These are phyloP conservation scores for Leucoma salicis DNA, from an alignment of 2,888 invertebrate genomes.

Conservation along the genomic window DNA sequence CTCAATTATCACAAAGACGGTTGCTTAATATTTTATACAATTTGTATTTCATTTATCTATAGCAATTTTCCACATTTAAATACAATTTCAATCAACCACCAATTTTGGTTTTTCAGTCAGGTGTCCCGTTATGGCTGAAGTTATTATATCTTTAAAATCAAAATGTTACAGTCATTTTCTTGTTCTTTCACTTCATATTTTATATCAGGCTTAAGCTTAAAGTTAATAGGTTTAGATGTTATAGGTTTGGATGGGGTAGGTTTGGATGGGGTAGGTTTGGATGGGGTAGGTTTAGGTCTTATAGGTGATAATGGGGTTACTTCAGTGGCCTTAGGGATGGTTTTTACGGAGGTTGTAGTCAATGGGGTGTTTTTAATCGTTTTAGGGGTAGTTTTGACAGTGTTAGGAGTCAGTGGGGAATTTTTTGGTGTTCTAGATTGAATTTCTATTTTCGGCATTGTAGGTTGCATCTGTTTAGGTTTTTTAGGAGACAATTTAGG, in stretches of 20 bases:
- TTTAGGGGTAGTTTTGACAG: not conserved
- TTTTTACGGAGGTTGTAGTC: not conserved
- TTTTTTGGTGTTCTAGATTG: not conserved
- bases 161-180: constrained; percentile 68
- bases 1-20: no score
- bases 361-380: not conserved
- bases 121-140: no score
- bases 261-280: not conserved
- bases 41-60: no score
- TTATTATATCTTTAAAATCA: constrained; percentile 55
- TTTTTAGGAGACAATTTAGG: constrained; percentile 4
- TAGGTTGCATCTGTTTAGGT: not conserved
- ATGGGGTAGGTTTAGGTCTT: not conserved
- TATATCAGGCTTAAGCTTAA: constrained; percentile 30
- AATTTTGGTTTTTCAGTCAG: no score
- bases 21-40: no score
- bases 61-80: not conserved
- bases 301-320: not conserved
- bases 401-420: not conserved
- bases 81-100: no score
- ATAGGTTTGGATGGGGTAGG: not conserved
- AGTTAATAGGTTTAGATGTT: not conserved
- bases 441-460: not conserved
- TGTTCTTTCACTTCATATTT: constrained; percentile 64
- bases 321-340: not conserved